phyloP scores from a whole-genome alignment of 2,888 invertebrate genomes.

The Baronia brevicornis region DNA sequence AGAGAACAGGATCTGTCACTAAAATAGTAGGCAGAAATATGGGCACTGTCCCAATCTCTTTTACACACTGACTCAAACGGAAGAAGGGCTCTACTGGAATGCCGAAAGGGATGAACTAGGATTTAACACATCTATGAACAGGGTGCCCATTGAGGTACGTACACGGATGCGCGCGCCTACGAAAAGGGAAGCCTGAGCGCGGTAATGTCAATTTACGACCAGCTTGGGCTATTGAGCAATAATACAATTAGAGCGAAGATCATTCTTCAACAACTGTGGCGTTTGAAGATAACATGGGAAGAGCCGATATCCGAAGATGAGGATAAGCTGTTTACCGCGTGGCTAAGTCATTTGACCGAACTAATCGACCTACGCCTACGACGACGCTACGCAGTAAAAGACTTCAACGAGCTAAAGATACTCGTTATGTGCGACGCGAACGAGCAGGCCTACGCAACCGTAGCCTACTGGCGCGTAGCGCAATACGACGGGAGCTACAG shows the following conservation, averaged over 20 bases:
- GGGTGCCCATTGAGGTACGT: constrained; percentile 5
- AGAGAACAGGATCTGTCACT: too few relatives aligned
- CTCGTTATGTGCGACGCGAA: constrained; percentile 26
- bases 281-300: constrained; percentile 11
- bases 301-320: constrained; percentile 15
- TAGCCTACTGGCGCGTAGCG: constrained; percentile 19
- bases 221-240: constrained; percentile 16
- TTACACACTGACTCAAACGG: neutral
- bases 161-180: constrained; percentile 3
- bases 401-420: too few relatives aligned
- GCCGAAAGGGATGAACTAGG: neutral
- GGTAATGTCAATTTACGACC: constrained; percentile 29
- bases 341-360: neutral
- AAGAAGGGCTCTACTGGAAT: constrained; percentile 7
- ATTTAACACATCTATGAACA: constrained; percentile 5
- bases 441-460: constrained; percentile 20
- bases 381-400: constrained; percentile 23
- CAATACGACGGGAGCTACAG: constrained; percentile 15
- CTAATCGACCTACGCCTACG: constrained; percentile 20
- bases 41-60: too few relatives aligned
- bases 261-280: constrained; percentile 12
- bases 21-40: too few relatives aligned
- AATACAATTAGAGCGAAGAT: constrained; percentile 5
- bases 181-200: constrained; percentile 16
- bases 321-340: neutral